Conservation (phyloP, 2,113 vertebrate genomes). For the Phoxinus phoxinus region DNA sequence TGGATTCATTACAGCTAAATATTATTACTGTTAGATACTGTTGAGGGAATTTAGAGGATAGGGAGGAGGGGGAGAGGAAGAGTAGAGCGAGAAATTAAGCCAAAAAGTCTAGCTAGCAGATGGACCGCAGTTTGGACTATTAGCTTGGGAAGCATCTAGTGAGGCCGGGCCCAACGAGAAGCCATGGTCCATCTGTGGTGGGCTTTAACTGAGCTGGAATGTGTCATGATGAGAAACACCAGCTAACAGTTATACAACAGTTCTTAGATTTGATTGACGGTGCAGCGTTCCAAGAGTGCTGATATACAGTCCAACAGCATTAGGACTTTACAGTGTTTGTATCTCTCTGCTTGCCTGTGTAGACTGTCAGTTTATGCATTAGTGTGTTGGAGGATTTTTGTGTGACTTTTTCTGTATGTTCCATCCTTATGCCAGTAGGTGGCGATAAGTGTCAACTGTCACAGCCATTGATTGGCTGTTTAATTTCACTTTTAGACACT, state of each 20-base stretch:
- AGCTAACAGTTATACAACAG: conserved; percentile 30
- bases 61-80: neutral
- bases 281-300: neutral
- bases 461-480: neutral
- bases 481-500: too few relatives aligned
- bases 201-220: conserved; percentile 26
- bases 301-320: neutral
- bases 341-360: neutral
- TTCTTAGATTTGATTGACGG: neutral
- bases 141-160: conserved; percentile 45
- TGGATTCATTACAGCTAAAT: conserved; percentile 64
- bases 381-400: neutral
- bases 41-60: conserved; percentile 67
- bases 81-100: conserved; percentile 19
- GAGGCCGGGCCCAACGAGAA: conserved; percentile 63
- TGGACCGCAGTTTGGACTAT: conserved; percentile 62
- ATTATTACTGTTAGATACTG: conserved; percentile 68
- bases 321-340: neutral
- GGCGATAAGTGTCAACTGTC: neutral
- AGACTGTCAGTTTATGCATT: neutral
- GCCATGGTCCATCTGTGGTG: conserved; percentile 19
- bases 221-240: conserved; percentile 16
- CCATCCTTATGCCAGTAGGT: neutral
- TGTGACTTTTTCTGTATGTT: neutral
- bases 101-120: conserved; percentile 69